A percentile compares a stretch with the other conserved stretches of the same genome.
These are phyloP conservation scores for Halisarca cf. caerulea DNA, from an alignment of 37 sponge, comb jelly and placozoan genomes.

Conservation along the genomic window DNA sequence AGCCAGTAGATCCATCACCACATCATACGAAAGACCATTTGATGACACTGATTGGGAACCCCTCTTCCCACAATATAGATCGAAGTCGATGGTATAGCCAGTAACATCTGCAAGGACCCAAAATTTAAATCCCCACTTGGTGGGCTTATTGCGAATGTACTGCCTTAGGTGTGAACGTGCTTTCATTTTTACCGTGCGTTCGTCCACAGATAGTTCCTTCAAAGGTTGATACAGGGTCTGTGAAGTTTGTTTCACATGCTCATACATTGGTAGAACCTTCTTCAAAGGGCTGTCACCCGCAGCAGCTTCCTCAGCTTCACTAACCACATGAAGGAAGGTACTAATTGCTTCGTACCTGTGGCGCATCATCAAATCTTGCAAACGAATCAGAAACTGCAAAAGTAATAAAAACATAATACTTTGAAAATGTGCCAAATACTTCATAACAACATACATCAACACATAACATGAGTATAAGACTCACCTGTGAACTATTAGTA, in stretches of 20 bases:
- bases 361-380: background rate
- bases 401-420: background rate
- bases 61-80: background rate
- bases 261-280: background rate
- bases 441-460: background rate
- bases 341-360: slow-evolving; percentile 1
- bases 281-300: background rate
- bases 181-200: slow-evolving; percentile 13
- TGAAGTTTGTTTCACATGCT: background rate
- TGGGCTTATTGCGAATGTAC: slow-evolving; percentile 43
- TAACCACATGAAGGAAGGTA: slow-evolving; percentile 4
- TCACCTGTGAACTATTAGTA: background rate
- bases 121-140: slow-evolving; percentile 37
- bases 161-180: slow-evolving; percentile 23
- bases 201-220: background rate
- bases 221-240: slow-evolving; percentile 4
- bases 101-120: slow-evolving; percentile 30
- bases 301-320: background rate
- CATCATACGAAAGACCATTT: slow-evolving; percentile 37
- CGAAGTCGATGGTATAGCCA: slow-evolving; percentile 44
- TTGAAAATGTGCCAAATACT: background rate
- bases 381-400: background rate
- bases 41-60: background rate
- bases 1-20: slow-evolving; percentile 20
- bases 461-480: too few species aligned